phyloP scores from a whole-genome alignment of 1,140 invertebrate species.

The Potamilus streckersoni region DNA sequence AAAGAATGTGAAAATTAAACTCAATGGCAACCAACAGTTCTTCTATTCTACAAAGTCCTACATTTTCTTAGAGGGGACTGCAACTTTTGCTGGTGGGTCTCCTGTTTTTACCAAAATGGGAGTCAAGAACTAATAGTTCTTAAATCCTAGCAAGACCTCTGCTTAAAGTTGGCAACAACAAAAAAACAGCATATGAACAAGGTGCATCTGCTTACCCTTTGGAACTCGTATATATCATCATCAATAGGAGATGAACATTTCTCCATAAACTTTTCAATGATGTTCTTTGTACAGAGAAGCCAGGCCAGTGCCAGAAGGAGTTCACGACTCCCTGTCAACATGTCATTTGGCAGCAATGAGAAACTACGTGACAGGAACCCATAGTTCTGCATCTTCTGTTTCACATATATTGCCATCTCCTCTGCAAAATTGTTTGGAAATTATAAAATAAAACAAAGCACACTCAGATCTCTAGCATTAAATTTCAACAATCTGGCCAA shows the following conservation, averaged over 20 bases:
- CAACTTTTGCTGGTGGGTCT: too few species aligned
- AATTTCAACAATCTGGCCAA: not conserved
- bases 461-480: not conserved
- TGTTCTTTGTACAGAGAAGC: constrained; percentile 48
- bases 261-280: constrained; percentile 51
- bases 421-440: constrained; percentile 25
- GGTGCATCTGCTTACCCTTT: constrained; percentile 16
- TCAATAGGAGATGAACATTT: constrained; percentile 42
- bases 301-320: constrained; percentile 55
- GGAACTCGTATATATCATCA: constrained; percentile 31
- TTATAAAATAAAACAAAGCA: not conserved
- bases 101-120: too few species aligned
- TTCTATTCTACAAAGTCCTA: too few species aligned
- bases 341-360: constrained; percentile 44
- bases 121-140: too few species aligned
- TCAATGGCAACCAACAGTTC: too few species aligned
- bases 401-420: constrained; percentile 52
- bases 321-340: constrained; percentile 50
- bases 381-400: constrained; percentile 43
- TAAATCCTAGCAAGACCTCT: too few species aligned
- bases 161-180: too few species aligned
- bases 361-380: constrained; percentile 49
- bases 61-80: too few species aligned
- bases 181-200: not conserved
- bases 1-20: too few species aligned